Evolutionary conservation across 2,888 invertebrate genomes (phyloP).

Genomic region (Pocota personata): DNA sequence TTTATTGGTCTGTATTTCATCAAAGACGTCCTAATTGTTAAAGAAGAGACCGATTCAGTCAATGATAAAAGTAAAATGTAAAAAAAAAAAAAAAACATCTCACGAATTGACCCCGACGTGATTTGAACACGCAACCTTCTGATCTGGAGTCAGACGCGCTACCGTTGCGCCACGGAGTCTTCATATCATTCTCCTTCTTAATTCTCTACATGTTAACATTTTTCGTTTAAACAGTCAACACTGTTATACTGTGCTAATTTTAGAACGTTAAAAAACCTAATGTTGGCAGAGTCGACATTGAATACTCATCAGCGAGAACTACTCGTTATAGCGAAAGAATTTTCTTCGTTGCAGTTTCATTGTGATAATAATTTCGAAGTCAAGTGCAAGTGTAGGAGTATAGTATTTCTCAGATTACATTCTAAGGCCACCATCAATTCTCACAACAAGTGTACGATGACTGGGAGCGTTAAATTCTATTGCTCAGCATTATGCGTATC

Average conservation of each 20-base stretch:
- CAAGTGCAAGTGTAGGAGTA: background rate
- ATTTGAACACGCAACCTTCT: conserved; percentile 81
- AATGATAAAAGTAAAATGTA: background rate
- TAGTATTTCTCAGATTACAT: conserved; percentile 1
- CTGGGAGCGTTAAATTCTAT: background rate
- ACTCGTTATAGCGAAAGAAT: background rate
- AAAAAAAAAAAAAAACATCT: conserved; percentile 43
- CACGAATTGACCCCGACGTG: conserved; percentile 79
- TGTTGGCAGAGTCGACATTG: background rate
- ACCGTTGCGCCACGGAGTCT: conserved; percentile 81
- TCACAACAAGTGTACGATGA: background rate
- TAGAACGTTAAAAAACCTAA: background rate
- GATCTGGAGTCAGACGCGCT: conserved; percentile 82
- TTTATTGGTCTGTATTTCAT: too few relatives aligned
- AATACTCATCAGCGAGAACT: too few relatives aligned
- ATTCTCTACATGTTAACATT: background rate
- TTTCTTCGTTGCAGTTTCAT: background rate
- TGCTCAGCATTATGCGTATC: background rate
- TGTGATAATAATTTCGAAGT: background rate
- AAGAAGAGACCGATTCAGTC: too few relatives aligned
- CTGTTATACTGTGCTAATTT: conserved; percentile 40
- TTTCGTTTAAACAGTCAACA: background rate
- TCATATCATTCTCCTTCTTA: background rate
- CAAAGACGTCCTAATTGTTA: too few relatives aligned
- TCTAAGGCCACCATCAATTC: background rate